phyloP scores from a whole-genome alignment of 2,888 invertebrate genomes.

The Lasioglossum pauxillum region DNA sequence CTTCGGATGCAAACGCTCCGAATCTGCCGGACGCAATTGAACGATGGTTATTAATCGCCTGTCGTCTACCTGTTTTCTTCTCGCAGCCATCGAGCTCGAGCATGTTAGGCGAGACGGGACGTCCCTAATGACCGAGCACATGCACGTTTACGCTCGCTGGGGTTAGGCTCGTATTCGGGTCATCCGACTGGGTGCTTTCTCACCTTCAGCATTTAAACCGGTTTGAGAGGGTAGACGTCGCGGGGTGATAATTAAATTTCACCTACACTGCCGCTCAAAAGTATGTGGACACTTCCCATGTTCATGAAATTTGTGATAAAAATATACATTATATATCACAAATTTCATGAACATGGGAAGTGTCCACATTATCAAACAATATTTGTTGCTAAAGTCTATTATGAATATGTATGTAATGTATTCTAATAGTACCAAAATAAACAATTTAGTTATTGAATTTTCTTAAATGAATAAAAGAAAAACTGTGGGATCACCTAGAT shows the following conservation, averaged over 20 bases:
- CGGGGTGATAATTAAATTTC: slow-evolving; percentile 6
- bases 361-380: no score
- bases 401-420: no score
- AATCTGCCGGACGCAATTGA: slow-evolving; percentile 29
- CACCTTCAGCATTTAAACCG: slow-evolving; percentile 1
- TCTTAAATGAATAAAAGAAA: no score
- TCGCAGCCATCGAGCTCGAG: slow-evolving; percentile 3
- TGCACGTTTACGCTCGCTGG: slow-evolving; percentile 17
- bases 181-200: slow-evolving; percentile 71
- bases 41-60: slow-evolving; percentile 51
- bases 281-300: no score
- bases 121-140: slow-evolving; percentile 52
- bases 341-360: no score
- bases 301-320: no score
- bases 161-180: slow-evolving; percentile 70
- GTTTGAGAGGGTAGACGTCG: neutral
- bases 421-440: no score
- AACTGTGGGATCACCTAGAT: no score
- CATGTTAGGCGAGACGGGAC: slow-evolving; percentile 31
- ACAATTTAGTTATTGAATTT: no score
- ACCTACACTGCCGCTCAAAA: no score
- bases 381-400: no score
- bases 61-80: slow-evolving; percentile 30
- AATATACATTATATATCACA: no score
- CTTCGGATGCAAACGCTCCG: neutral